These are phyloP conservation scores for Hylaeus volcanicus DNA, from an alignment of 1,140 invertebrate species.

Conservation along the genomic window DNA sequence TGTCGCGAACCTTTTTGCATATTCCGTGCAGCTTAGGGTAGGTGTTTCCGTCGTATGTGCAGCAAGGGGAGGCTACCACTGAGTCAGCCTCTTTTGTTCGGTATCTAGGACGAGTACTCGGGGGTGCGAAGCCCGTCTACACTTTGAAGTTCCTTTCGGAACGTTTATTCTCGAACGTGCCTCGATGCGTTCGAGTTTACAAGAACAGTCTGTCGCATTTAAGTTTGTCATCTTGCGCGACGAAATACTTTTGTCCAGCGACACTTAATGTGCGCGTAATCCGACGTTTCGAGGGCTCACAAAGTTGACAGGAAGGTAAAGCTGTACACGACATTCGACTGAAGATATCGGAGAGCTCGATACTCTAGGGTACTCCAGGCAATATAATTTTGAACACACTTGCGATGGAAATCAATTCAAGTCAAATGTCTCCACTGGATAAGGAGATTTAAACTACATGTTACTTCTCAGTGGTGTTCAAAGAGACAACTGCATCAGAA, in stretches of 20 bases:
- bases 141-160: constrained; percentile 15
- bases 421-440: too few relatives aligned
- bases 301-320: neutral
- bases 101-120: constrained; percentile 41
- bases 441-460: too few relatives aligned
- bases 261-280: neutral
- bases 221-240: neutral
- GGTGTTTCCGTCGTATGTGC: constrained; percentile 3
- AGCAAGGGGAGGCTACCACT: constrained; percentile 6
- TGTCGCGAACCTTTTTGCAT: too few relatives aligned
- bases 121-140: constrained; percentile 19
- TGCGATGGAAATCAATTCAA: too few relatives aligned
- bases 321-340: neutral
- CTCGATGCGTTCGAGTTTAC: constrained; percentile 19
- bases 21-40: neutral
- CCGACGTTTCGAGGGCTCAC: neutral
- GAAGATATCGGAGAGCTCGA: too few relatives aligned
- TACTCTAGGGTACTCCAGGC: too few relatives aligned
- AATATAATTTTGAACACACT: too few relatives aligned
- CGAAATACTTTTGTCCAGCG: neutral
- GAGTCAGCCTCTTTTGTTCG: constrained; percentile 45
- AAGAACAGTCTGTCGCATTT: neutral
- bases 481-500: too few relatives aligned
- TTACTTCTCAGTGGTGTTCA: too few relatives aligned
- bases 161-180: constrained; percentile 29